Percentiles rank a stretch among this genome's conserved stretches.
phyloP scores from a whole-genome alignment of 2,888 invertebrate species.

The Chrysodeixis includens region DNA sequence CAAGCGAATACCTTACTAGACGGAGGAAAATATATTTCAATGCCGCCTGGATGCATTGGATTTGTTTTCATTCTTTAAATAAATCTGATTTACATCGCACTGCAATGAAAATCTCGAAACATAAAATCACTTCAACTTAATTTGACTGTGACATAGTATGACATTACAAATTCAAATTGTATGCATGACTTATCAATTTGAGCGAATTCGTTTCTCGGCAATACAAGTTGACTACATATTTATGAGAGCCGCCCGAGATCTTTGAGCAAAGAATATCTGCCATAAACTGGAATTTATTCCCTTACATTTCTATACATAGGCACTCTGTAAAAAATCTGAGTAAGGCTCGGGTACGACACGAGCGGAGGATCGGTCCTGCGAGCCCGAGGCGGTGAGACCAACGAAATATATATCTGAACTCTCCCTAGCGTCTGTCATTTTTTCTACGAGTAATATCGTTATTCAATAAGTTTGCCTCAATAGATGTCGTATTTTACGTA shows the following conservation, averaged over 20 bases:
- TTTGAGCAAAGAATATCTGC: constrained; percentile 57
- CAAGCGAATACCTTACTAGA: constrained; percentile 34
- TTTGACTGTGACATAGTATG: constrained; percentile 34
- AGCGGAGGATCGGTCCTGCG: constrained; percentile 72
- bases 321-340: constrained; percentile 77
- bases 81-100: neutral
- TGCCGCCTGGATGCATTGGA: neutral
- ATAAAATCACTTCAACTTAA: neutral
- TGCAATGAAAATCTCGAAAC: neutral
- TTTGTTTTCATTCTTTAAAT: neutral
- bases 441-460: constrained; percentile 19
- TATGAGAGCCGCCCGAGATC: constrained; percentile 65
- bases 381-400: constrained; percentile 40
- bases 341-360: constrained; percentile 67
- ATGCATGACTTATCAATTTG: constrained; percentile 69
- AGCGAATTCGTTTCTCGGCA: constrained; percentile 55
- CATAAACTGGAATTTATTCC: constrained; percentile 54
- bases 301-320: constrained; percentile 69
- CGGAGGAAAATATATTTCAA: constrained; percentile 7
- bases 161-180: constrained; percentile 59
- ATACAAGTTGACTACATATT: constrained; percentile 69
- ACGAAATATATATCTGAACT: constrained; percentile 47
- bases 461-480: constrained; percentile 17
- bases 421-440: constrained; percentile 37
- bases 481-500: neutral